Evolutionary conservation across 2,797 vertebrate genomes (phyloP).

Genomic region (Malacoraja senta): DNA sequence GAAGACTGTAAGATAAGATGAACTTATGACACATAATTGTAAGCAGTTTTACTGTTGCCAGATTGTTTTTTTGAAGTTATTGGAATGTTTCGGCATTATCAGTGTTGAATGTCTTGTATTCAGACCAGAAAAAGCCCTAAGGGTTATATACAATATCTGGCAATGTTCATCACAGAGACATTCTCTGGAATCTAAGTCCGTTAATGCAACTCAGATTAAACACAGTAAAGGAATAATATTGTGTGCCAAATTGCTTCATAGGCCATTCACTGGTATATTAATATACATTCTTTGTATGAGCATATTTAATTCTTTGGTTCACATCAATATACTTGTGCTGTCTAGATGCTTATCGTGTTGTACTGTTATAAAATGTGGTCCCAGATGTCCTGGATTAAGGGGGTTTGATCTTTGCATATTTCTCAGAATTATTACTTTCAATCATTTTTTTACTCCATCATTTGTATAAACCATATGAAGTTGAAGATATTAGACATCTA

Average conservation of each 20-base stretch:
- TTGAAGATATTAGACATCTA: background rate
- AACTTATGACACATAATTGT: background rate
- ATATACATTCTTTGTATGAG: slow-evolving; percentile 8
- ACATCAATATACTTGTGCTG: slow-evolving; percentile 29
- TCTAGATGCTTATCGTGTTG: slow-evolving; percentile 9
- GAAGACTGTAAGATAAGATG: background rate
- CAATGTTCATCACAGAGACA: slow-evolving; percentile 10
- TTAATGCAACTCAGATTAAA: slow-evolving; percentile 23
- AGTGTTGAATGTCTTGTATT: background rate
- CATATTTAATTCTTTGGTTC: slow-evolving; percentile 7
- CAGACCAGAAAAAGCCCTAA: slow-evolving; percentile 13
- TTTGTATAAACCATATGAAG: background rate
- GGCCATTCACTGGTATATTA: slow-evolving; percentile 18
- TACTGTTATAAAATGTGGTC: background rate
- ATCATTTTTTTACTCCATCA: background rate
- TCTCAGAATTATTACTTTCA: background rate
- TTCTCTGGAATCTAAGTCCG: background rate
- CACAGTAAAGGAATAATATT: background rate
- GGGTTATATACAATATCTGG: slow-evolving; percentile 7
- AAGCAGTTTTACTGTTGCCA: background rate
- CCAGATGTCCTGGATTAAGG: slow-evolving; percentile 28
- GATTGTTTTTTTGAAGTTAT: slow-evolving; percentile 19
- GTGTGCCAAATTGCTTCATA: slow-evolving; percentile 21
- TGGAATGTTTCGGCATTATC: slow-evolving; percentile 16
- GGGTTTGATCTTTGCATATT: slow-evolving; percentile 14